Percentiles rank a stretch among this genome's conserved stretches.
Evolutionary conservation across 2,797 vertebrate genomes (phyloP).

Genomic region (Silurus lanzhouensis): DNA sequence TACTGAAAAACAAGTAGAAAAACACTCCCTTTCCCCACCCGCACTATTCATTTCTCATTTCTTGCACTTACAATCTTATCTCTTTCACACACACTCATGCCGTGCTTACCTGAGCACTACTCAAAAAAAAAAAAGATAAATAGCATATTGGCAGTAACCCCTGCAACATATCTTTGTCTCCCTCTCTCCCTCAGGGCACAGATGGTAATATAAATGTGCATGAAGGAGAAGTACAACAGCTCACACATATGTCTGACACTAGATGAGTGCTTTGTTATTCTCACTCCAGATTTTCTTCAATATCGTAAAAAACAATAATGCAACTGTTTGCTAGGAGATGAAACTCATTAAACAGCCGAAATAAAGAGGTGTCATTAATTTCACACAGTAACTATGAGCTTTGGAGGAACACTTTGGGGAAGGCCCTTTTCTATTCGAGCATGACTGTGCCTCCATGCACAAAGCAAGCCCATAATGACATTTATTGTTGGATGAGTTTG

Average conservation of each 20-base stretch:
- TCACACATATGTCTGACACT: conserved; percentile 14
- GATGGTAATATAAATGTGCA: conserved; percentile 44
- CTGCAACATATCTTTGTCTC: neutral
- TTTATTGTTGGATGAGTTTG: no score
- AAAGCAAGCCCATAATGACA: no score
- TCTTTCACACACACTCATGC: neutral
- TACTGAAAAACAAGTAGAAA: neutral
- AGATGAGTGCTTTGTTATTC: neutral
- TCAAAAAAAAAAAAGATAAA: conserved; percentile 1
- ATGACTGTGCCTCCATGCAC: no score
- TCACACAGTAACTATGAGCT: neutral
- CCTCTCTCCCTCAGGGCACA: conserved; percentile 16
- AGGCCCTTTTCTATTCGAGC: no score
- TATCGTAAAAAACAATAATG: conserved; percentile 44
- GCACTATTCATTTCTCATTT: neutral
- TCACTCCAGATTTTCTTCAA: conserved; percentile 28
- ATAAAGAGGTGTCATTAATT: neutral
- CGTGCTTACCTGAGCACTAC: conserved; percentile 1
- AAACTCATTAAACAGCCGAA: conserved; percentile 23
- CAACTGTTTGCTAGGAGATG: conserved; percentile 23
- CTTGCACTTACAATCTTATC: neutral
- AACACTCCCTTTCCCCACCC: neutral
- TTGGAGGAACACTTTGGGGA: neutral
- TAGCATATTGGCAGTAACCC: conserved; percentile 15
- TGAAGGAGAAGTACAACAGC: neutral